phyloP scores from a whole-genome alignment of 1,140 invertebrate species.

The Neodiprion pinetum region DNA sequence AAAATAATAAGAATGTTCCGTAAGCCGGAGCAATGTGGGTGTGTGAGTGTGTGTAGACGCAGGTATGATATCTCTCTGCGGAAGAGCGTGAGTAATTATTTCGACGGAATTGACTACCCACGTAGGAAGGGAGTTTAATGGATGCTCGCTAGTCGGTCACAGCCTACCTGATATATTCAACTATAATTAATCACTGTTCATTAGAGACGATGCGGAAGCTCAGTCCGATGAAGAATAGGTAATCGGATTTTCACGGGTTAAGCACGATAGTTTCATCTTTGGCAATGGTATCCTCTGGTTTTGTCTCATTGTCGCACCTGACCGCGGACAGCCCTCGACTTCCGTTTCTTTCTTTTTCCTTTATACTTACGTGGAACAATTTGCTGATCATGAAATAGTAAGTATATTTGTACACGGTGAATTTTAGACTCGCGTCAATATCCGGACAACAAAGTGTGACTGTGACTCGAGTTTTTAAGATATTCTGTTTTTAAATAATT shows the following conservation, averaged over 20 bases:
- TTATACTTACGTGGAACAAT: too few relatives aligned
- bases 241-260: background rate
- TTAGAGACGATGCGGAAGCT: slow-evolving; percentile 1
- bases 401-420: too few relatives aligned
- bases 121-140: background rate
- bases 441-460: too few relatives aligned
- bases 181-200: slow-evolving; percentile 3
- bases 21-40: background rate
- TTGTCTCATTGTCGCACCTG: background rate
- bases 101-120: background rate
- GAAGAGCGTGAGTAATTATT: slow-evolving; percentile 5
- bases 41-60: too few relatives aligned
- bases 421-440: too few relatives aligned
- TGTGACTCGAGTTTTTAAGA: too few relatives aligned
- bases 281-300: background rate
- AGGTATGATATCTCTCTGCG: background rate
- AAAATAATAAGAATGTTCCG: background rate
- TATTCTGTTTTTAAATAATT: too few relatives aligned
- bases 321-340: too few relatives aligned
- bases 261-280: too few relatives aligned
- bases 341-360: too few relatives aligned
- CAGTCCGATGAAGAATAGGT: background rate
- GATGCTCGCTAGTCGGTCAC: background rate
- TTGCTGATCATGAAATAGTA: too few relatives aligned
- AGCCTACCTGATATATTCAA: background rate